Evolutionary conservation across 2,113 vertebrate genomes (phyloP).

Genomic region (Pantherophis guttatus): DNA sequence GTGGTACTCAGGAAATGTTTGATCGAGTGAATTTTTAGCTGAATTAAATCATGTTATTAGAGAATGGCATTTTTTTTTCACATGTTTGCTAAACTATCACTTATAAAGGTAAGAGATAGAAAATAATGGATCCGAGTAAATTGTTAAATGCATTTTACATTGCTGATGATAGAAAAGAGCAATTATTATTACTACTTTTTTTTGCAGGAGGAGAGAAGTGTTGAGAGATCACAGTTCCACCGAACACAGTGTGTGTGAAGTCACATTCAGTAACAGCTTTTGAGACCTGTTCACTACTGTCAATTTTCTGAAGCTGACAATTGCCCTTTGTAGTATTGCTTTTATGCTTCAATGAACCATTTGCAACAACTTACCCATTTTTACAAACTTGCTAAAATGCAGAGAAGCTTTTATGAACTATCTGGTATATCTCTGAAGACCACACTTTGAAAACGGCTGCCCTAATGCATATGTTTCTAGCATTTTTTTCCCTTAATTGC

Average conservation of each 20-base stretch:
- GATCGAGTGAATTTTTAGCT: not conserved
- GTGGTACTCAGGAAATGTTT: not conserved
- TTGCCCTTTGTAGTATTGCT: not conserved
- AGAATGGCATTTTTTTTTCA: too few species aligned
- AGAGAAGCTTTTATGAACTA: not conserved
- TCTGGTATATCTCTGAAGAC: not conserved
- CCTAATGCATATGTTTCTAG: too few species aligned
- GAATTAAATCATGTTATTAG: not conserved
- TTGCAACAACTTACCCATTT: not conserved
- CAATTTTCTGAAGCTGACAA: not conserved
- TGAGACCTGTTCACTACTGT: not conserved
- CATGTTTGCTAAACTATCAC: not conserved
- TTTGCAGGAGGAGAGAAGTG: not conserved
- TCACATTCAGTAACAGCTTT: not conserved
- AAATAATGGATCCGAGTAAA: not conserved
- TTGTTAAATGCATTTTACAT: not conserved
- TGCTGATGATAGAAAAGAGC: not conserved
- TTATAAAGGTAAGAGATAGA: not conserved
- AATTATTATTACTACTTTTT: too few species aligned
- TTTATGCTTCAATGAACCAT: not conserved
- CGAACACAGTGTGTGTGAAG: not conserved
- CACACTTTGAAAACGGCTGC: too few species aligned
- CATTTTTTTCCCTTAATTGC: too few species aligned
- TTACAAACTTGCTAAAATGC: not conserved
- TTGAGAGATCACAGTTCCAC: not conserved